These are phyloP conservation scores for Lontra canadensis DNA, from an alignment of 2,113 vertebrate species.

Conservation along the genomic window DNA sequence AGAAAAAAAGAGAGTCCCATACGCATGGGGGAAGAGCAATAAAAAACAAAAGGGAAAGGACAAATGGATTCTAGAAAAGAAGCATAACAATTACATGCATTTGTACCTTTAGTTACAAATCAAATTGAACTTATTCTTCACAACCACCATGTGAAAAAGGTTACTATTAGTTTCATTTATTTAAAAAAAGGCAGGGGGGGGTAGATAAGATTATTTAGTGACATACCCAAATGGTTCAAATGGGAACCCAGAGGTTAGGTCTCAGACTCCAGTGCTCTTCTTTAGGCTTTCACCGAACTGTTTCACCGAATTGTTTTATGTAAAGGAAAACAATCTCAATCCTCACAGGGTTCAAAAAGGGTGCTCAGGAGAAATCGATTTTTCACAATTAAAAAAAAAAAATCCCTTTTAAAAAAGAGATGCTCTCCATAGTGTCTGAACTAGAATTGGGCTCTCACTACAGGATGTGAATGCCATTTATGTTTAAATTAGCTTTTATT, in stretches of 20 bases:
- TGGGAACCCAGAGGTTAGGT: not conserved
- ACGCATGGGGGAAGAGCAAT: not conserved
- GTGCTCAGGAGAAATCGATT: not conserved
- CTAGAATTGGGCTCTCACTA: not conserved
- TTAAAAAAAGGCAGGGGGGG: not conserved
- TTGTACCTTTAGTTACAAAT: not conserved
- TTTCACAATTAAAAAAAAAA: not conserved
- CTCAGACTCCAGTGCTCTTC: not conserved
- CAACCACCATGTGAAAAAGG: not conserved
- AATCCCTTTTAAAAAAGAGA: not conserved
- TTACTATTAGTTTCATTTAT: not conserved
- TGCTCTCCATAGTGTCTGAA: not conserved
- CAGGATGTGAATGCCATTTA: not conserved
- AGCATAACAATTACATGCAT: not conserved
- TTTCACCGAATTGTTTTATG: not conserved
- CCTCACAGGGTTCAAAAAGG: not conserved
- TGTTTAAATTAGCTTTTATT: constrained; percentile 19
- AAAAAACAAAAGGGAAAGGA: not conserved
- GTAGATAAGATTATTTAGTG: not conserved
- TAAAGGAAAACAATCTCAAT: not conserved
- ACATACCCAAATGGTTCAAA: not conserved
- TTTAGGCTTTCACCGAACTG: not conserved
- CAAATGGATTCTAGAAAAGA: constrained; percentile 16
- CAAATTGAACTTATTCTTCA: not conserved
- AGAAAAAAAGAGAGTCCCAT: not conserved